Evolutionary conservation across 2,113 vertebrate genomes (phyloP).

Genomic region (Zeus faber): DNA sequence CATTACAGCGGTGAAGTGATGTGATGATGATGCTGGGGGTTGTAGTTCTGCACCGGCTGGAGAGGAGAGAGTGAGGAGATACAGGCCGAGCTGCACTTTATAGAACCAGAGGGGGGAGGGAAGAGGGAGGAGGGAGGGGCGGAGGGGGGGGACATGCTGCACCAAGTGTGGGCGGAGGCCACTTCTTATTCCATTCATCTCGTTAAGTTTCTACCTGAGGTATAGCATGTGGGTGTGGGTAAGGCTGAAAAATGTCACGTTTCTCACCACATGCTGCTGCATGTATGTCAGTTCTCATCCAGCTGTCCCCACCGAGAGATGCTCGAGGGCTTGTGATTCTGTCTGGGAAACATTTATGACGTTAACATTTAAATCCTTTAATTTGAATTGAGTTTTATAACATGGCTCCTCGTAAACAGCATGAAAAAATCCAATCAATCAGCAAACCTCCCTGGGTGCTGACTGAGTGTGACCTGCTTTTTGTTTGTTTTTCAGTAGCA

Average conservation of each 20-base stretch:
- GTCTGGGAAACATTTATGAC: too few species aligned
- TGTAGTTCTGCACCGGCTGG: conserved; percentile 35
- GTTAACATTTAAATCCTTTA: too few species aligned
- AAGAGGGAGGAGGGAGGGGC: conserved; percentile 7
- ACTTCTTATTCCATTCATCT: not conserved
- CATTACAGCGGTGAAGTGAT: not conserved
- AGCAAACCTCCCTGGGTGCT: not conserved
- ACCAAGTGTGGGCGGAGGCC: conserved; percentile 4
- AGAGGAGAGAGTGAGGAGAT: conserved; percentile 42
- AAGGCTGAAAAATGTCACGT: conserved; percentile 25
- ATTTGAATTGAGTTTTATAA: too few species aligned
- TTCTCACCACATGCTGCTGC: too few species aligned
- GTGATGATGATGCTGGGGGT: conserved; percentile 2
- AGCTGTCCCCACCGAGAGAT: not conserved
- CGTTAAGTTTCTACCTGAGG: not conserved
- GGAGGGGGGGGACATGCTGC: not conserved
- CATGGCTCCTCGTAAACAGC: too few species aligned
- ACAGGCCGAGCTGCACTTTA: conserved; percentile 25
- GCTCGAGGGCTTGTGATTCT: not conserved
- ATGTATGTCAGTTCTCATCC: too few species aligned
- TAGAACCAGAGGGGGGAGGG: conserved; percentile 10
- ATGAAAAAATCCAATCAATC: too few species aligned
- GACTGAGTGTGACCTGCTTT: not conserved
- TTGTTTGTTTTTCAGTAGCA: too few species aligned
- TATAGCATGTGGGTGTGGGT: conserved; percentile 14